phyloP scores from a whole-genome alignment of 2,888 invertebrate genomes.

The Machimus rusticus region DNA sequence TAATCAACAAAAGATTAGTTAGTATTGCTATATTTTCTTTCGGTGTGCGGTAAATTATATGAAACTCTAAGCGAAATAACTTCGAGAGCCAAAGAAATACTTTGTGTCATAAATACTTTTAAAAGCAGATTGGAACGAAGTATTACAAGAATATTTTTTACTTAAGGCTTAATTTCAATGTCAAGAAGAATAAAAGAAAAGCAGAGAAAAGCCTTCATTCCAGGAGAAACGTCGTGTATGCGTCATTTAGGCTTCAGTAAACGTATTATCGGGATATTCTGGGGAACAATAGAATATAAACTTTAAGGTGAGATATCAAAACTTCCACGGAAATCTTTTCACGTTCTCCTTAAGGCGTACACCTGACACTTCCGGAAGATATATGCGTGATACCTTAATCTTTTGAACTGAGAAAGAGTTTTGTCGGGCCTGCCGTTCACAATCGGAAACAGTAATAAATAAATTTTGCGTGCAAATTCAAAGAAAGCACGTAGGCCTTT shows the following conservation, averaged over 20 bases:
- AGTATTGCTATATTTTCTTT: too few relatives aligned
- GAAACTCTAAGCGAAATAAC: neutral
- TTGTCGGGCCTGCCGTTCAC: slow-evolving; percentile 1
- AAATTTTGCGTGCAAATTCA: slow-evolving; percentile 10
- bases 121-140: neutral
- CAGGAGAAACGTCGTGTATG: neutral
- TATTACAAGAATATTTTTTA: neutral
- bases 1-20: too few relatives aligned
- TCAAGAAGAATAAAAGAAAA: neutral
- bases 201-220: neutral
- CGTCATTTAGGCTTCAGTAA: neutral
- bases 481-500: slow-evolving; percentile 7
- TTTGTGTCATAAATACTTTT: neutral
- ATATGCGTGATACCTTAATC: slow-evolving; percentile 32
- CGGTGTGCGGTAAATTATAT: neutral
- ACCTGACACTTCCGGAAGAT: slow-evolving; percentile 29
- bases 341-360: slow-evolving; percentile 3
- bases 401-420: slow-evolving; percentile 6
- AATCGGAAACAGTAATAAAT: slow-evolving; percentile 35
- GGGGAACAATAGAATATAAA: slow-evolving; percentile 16
- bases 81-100: neutral
- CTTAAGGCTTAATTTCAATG: neutral
- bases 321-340: slow-evolving; percentile 8
- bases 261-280: neutral
- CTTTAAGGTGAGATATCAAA: slow-evolving; percentile 10